Conservation (phyloP, 2,113 vertebrate species). For the Elephantulus edwardii region DNA sequence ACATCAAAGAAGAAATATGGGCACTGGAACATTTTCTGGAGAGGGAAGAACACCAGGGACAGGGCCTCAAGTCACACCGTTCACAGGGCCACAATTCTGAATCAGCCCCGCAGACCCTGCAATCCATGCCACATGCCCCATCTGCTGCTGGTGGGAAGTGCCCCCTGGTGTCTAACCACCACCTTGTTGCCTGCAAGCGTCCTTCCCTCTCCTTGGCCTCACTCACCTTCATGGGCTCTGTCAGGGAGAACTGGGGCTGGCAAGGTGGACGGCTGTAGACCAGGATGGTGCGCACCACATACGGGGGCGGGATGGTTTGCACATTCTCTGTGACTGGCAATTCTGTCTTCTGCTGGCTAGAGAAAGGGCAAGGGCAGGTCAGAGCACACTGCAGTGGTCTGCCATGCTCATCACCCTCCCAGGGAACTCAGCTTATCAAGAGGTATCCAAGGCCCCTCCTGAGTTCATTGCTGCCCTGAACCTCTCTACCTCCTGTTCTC, state of each 20-base stretch:
- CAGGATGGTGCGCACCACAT: slow-evolving; percentile 92
- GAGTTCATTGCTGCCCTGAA: not conserved
- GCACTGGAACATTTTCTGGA: slow-evolving; percentile 95
- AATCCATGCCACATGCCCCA: not conserved
- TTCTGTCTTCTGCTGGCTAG: slow-evolving; percentile 94
- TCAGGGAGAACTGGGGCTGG: slow-evolving; percentile 89
- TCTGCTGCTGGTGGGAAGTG: not conserved
- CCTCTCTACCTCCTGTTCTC: not conserved
- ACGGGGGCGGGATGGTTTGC: slow-evolving; percentile 94
- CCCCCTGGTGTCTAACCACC: not conserved
- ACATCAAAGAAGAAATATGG: slow-evolving; percentile 95
- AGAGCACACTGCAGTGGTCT: not conserved
- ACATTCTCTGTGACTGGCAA: slow-evolving; percentile 92
- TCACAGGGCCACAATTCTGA: not conserved
- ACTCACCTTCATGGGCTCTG: slow-evolving; percentile 91
- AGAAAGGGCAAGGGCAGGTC: not conserved
- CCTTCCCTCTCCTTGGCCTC: not conserved
- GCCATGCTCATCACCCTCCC: rapidly evolving
- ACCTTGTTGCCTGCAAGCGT: not conserved
- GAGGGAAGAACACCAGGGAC: not conserved
- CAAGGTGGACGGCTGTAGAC: slow-evolving; percentile 91
- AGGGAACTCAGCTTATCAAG: not conserved
- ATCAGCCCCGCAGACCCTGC: not conserved
- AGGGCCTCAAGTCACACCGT: rapidly evolving
- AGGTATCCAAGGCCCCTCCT: not conserved